Base-by-base conservation (phyloP, 1,140 invertebrate species). In the Thaumetopoea pityocampa region DNA sequence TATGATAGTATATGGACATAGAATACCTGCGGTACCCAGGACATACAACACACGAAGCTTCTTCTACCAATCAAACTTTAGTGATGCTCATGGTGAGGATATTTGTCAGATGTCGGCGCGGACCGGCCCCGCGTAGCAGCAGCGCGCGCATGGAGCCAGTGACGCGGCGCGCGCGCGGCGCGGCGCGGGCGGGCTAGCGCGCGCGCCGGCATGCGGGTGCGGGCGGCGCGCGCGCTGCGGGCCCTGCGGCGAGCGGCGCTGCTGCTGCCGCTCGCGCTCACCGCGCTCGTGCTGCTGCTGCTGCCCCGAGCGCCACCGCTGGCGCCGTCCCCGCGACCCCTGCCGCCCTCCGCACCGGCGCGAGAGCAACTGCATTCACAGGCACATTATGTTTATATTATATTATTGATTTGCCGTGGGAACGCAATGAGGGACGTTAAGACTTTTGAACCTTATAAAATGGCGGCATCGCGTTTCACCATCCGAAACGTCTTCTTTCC, bases 181-280 rank as follows among this genome's bases (percentile, higher is more conserved):
- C 12, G 19, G 37, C 11, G n/a, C 11, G 37, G 27, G 19, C 8
- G 19, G 37, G 36, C 17, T 34, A 35, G 20, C 15, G 30, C 6
- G 59, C 55, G 56, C 56, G 56, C 60, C 22, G 35, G 42, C 14
- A 86, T 86, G 84, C 70, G 74, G 67, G 67, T 76, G 56, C 68
- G 84, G 34, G 69, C 72, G 52, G 74, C 77, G 46, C 71, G 79
- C 28, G 67, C 71, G 28, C 47, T 72, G 40, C 59, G 71, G 29
- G 67, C 64, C 50, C 62, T 85, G 60, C 69, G 81, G 51, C 69
- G 81, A 43, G 67, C 49, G 29, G 66, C 65, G 51, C 62, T 85
- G 51, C 59, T 83, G 29, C 37, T 84, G 50, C 77, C 77, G 56
- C 64, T 85, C 40, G 50, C 45, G 47, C 54, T 74, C 43, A 78